Evolutionary conservation across 2,113 vertebrate genomes (phyloP).

Genomic region (Clarias batrachus): DNA sequence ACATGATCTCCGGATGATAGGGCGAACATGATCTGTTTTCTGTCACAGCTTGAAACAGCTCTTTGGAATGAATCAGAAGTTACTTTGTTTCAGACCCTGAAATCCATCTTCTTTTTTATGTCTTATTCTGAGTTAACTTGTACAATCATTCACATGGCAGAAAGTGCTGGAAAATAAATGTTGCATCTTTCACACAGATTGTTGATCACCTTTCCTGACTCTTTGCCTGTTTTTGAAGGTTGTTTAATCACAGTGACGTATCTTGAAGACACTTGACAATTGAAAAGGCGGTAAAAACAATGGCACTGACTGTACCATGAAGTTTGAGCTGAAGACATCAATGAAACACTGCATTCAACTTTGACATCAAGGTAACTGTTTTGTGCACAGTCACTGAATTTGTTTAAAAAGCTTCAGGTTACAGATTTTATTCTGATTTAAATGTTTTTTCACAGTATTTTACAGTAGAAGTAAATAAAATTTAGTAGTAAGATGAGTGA

Average conservation of each 20-base stretch:
- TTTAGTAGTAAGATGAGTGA: not conserved
- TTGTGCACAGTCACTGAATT: not conserved
- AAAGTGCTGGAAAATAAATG: not conserved
- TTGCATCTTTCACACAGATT: not conserved
- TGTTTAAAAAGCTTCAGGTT: not conserved
- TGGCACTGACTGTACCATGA: constrained; percentile 58
- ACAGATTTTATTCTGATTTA: not conserved
- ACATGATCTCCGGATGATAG: not conserved
- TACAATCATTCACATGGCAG: not conserved
- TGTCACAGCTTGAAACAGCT: not conserved
- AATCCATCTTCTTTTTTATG: not conserved
- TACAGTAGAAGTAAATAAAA: not conserved
- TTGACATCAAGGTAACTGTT: constrained; percentile 53
- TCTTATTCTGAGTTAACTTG: not conserved
- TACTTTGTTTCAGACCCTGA: not conserved
- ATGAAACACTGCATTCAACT: constrained; percentile 68
- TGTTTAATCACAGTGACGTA: not conserved
- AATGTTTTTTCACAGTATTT: not conserved
- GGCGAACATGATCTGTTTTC: not conserved
- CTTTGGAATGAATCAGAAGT: not conserved
- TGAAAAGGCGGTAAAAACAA: constrained; percentile 46
- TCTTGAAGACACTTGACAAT: constrained; percentile 12
- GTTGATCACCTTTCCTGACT: not conserved
- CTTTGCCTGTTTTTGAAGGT: constrained; percentile 20
- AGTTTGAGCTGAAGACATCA: constrained; percentile 56